A percentile compares a stretch with the other conserved stretches of the same genome.
Evolutionary conservation across 2,113 vertebrate species (phyloP).

Genomic region (Ciconia boyciana): DNA sequence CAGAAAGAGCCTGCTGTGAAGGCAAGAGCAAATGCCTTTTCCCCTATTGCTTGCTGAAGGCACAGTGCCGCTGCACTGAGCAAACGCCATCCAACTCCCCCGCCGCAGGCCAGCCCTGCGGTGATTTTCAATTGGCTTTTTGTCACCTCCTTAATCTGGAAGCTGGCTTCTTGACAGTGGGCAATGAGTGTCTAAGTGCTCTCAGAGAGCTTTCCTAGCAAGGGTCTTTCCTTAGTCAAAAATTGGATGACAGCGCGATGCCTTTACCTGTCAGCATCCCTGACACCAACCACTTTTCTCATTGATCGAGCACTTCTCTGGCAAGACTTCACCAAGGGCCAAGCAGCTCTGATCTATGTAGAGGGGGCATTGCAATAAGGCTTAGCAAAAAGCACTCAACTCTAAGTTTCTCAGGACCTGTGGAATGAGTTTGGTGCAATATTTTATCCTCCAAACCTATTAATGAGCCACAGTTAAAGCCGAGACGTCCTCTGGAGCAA

Average conservation of each 20-base stretch:
- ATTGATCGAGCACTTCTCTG: neutral
- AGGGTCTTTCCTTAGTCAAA: constrained; percentile 22
- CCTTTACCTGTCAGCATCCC: neutral
- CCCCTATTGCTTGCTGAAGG: neutral
- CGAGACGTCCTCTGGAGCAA: neutral
- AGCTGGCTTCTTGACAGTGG: neutral
- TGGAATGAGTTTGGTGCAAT: neutral
- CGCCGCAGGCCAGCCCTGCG: neutral
- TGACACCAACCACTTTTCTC: neutral
- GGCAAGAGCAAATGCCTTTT: neutral
- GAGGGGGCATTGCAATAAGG: neutral
- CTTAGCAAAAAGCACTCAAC: neutral
- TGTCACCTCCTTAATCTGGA: neutral
- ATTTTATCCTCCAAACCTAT: neutral
- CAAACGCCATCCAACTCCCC: neutral
- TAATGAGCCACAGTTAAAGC: neutral
- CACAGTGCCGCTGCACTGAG: neutral
- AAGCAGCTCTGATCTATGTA: neutral
- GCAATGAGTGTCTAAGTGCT: neutral
- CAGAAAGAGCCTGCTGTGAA: neutral
- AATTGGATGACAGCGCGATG: neutral
- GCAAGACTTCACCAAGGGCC: neutral
- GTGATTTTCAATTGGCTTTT: neutral
- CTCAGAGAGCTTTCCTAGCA: neutral
- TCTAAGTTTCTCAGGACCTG: neutral